Conservation (phyloP, 2,797 vertebrate genomes). For the Momotus momota region DNA sequence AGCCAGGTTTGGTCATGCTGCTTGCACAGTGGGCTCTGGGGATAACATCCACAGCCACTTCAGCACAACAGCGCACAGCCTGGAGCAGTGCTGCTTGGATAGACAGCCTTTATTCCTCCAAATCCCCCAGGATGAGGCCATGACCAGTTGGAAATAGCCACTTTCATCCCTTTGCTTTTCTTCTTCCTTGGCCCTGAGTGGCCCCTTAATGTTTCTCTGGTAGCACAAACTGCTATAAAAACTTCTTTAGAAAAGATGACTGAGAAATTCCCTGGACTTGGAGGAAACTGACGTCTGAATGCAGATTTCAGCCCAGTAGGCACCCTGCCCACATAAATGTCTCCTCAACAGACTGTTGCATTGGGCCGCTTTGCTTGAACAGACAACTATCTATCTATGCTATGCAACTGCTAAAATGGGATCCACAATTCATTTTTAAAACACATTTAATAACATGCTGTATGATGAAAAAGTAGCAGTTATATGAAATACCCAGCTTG, state of each 20-base stretch:
- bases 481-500: background rate
- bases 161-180: background rate
- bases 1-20: background rate
- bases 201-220: background rate
- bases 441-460: background rate
- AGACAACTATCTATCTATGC: slow-evolving; percentile 2
- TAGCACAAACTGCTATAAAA: background rate
- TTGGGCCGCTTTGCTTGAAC: slow-evolving; percentile 87
- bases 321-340: background rate
- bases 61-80: background rate
- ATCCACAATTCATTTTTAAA: background rate
- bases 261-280: background rate
- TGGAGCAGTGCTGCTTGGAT: background rate
- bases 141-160: background rate
- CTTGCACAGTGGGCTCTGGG: accelerated
- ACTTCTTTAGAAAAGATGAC: background rate
- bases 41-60: background rate
- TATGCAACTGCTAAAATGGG: background rate
- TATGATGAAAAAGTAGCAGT: background rate
- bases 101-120: background rate
- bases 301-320: background rate
- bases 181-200: background rate
- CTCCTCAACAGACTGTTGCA: background rate
- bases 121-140: background rate
- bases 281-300: background rate